phyloP scores from a whole-genome alignment of 2,888 invertebrate genomes.

The Pterostichus niger region DNA sequence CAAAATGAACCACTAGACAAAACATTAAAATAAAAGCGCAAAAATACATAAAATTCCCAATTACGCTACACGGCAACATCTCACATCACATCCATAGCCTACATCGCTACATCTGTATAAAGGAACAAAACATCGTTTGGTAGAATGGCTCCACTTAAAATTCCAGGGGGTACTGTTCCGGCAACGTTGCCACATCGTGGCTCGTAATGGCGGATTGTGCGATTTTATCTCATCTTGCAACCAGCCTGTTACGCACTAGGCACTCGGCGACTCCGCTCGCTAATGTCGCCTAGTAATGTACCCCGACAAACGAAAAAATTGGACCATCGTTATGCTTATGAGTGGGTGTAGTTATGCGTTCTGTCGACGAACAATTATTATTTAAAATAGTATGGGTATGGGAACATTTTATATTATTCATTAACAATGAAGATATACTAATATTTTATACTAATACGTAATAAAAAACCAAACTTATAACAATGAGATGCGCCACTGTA shows the following conservation, averaged over 20 bases:
- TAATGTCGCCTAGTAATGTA: too few species aligned
- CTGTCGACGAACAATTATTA: too few species aligned
- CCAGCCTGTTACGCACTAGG: constrained; percentile 22
- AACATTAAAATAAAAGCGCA: constrained; percentile 26
- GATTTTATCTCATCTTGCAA: constrained; percentile 45
- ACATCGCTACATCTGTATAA: constrained; percentile 26
- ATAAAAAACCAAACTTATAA: too few species aligned
- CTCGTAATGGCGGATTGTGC: neutral
- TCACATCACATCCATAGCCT: neutral
- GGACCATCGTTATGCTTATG: too few species aligned
- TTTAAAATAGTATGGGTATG: too few species aligned
- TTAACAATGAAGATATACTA: too few species aligned
- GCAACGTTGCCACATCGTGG: constrained; percentile 24
- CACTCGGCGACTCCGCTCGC: neutral
- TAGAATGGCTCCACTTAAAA: constrained; percentile 52
- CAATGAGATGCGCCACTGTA: too few species aligned
- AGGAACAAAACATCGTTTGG: constrained; percentile 57
- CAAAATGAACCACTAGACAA: neutral
- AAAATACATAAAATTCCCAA: constrained; percentile 55
- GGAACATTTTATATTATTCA: too few species aligned
- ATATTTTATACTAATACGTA: too few species aligned
- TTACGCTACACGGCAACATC: neutral
- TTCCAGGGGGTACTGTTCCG: constrained; percentile 28
- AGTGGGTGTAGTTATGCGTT: too few species aligned
- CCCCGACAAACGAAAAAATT: too few species aligned